phyloP scores from a whole-genome alignment of 2,888 invertebrate species.

The Callyntrura guangdongensis region DNA sequence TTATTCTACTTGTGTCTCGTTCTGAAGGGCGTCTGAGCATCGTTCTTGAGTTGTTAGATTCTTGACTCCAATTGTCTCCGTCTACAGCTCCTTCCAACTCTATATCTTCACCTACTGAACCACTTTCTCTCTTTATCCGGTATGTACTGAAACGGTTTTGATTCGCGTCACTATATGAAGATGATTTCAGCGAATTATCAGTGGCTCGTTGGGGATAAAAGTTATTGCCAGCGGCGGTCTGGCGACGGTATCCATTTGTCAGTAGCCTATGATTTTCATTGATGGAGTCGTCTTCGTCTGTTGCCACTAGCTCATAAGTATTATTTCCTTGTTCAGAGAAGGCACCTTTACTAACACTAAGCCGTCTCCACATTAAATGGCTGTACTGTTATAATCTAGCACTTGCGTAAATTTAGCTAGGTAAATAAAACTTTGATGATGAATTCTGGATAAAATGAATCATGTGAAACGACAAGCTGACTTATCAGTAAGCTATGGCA shows the following conservation, averaged over 20 bases:
- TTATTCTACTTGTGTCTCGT: conserved; percentile 75
- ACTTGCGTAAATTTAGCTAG: background rate
- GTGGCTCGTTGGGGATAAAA: conserved; percentile 59
- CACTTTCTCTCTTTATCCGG: conserved; percentile 26
- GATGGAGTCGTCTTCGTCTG: conserved; percentile 71
- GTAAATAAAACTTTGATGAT: background rate
- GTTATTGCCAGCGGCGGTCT: conserved; percentile 67
- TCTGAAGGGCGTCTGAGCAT: conserved; percentile 77
- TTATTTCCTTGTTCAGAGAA: conserved; percentile 66
- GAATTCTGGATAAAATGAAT: no score
- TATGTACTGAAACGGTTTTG: conserved; percentile 51
- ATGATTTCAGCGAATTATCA: conserved; percentile 51
- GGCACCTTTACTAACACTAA: conserved; percentile 77
- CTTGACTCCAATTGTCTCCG: conserved; percentile 65
- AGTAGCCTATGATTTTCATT: conserved; percentile 76
- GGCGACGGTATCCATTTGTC: conserved; percentile 68
- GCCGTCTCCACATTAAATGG: conserved; percentile 81
- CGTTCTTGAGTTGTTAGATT: conserved; percentile 56
- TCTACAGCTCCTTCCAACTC: conserved; percentile 18
- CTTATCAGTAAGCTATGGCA: background rate
- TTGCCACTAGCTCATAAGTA: conserved; percentile 76
- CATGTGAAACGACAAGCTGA: no score
- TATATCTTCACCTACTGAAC: conserved; percentile 22
- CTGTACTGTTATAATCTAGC: conserved; percentile 2
- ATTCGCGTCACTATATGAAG: conserved; percentile 61